Percentiles rank a stretch among this genome's conserved stretches.
Evolutionary conservation across 2,888 invertebrate genomes (phyloP).

Genomic region (Athripsodes cinereus): DNA sequence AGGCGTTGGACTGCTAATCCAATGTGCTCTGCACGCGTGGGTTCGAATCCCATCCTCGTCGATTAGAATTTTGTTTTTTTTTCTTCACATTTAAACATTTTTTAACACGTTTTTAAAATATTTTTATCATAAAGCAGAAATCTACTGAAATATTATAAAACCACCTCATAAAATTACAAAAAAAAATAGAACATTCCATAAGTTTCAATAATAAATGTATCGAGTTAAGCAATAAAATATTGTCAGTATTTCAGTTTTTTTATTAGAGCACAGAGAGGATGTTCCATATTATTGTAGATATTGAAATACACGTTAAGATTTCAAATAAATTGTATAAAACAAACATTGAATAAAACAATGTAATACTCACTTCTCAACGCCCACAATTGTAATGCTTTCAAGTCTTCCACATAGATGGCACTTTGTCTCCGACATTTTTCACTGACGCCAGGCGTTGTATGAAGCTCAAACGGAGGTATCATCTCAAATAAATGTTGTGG

Average conservation of each 20-base stretch:
- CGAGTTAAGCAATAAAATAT: neutral
- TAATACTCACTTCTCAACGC: constrained; percentile 22
- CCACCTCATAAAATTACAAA: neutral
- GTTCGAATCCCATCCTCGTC: constrained; percentile 32
- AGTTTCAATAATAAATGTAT: neutral
- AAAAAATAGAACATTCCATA: no score
- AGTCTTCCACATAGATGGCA: constrained; percentile 13
- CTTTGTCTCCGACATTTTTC: constrained; percentile 13
- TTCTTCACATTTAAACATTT: no score
- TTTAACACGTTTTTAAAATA: no score
- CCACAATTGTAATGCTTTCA: constrained; percentile 19
- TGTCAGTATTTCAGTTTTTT: no score
- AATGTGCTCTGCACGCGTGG: constrained; percentile 35
- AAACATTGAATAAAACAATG: no score
- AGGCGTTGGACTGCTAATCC: constrained; percentile 51
- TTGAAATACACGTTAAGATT: no score
- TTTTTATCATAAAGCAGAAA: constrained; percentile 3
- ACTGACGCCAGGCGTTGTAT: constrained; percentile 10
- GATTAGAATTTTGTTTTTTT: constrained; percentile 15
- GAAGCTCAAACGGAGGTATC: constrained; percentile 14
- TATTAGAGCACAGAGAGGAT: no score
- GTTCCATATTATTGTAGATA: no score
- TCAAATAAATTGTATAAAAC: no score
- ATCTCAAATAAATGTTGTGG: constrained; percentile 4
- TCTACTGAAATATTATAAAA: constrained; percentile 4